A percentile compares a stretch with the other conserved stretches of the same genome.
These are phyloP conservation scores for Drosophila ustulata DNA, from an alignment of 2,888 invertebrate species.

Conservation along the genomic window DNA sequence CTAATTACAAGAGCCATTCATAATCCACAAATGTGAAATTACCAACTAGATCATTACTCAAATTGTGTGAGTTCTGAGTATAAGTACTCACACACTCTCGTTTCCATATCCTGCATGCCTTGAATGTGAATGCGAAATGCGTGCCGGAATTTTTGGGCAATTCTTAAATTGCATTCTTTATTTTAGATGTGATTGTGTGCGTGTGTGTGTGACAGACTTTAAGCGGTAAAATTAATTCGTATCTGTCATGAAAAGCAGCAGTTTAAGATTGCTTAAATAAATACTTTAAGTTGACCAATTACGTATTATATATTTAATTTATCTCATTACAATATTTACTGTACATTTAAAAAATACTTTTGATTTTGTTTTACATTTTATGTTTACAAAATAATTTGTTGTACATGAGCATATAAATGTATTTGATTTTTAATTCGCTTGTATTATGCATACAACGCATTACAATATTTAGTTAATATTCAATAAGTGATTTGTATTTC, in stretches of 20 bases:
- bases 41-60: slow-evolving; percentile 40
- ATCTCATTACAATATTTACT: too few species aligned
- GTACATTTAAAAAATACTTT: too few species aligned
- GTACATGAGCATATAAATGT: too few species aligned
- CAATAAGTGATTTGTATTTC: neutral
- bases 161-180: slow-evolving; percentile 17
- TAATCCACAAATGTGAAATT: slow-evolving; percentile 52
- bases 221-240: neutral
- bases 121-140: slow-evolving; percentile 23
- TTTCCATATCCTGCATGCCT: neutral
- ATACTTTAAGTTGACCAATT: neutral
- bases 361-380: too few species aligned
- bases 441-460: neutral
- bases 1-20: slow-evolving; percentile 71
- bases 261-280: slow-evolving; percentile 8
- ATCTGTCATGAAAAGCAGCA: neutral
- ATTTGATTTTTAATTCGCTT: too few species aligned
- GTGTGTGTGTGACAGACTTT: neutral
- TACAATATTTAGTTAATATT: neutral
- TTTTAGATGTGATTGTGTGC: neutral
- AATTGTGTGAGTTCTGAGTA: slow-evolving; percentile 23
- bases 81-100: neutral
- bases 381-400: neutral
- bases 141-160: slow-evolving; percentile 47
- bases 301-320: too few species aligned